Evolutionary conservation across 2,113 vertebrate species (phyloP).

Genomic region (Australoheros scitulus): DNA sequence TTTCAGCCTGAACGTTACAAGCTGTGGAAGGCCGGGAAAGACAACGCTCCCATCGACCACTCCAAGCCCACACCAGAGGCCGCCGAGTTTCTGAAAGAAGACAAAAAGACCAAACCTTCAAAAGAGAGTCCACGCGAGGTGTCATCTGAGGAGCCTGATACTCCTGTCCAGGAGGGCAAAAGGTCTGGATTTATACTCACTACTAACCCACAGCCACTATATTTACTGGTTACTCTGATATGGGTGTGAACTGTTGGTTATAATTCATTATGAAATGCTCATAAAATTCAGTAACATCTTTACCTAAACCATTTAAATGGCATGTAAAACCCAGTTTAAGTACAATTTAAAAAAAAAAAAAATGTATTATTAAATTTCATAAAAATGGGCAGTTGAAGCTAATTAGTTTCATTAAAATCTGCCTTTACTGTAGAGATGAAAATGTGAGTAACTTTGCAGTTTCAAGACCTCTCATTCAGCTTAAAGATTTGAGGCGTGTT

Average conservation of each 20-base stretch:
- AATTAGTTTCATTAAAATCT: background rate
- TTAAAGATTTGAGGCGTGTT: background rate
- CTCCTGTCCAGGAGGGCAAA: constrained; percentile 25
- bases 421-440: background rate
- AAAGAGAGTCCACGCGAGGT: constrained; percentile 17
- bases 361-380: background rate
- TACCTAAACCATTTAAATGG: background rate
- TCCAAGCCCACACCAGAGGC: constrained; percentile 89
- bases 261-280: background rate
- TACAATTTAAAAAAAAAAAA: background rate
- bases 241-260: background rate
- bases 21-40: constrained; percentile 94
- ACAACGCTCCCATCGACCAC: constrained; percentile 88
- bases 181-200: constrained; percentile 30
- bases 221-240: background rate
- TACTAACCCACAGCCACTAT: background rate
- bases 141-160: background rate
- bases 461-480: background rate
- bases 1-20: constrained; percentile 96
- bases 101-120: constrained; percentile 46
- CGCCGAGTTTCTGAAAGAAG: constrained; percentile 80
- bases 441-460: background rate
- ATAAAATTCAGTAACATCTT: background rate
- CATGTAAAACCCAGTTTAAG: background rate
- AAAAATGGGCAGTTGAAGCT: background rate